phyloP scores from a whole-genome alignment of 2,113 vertebrate genomes.

The Atractosteus spatula region DNA sequence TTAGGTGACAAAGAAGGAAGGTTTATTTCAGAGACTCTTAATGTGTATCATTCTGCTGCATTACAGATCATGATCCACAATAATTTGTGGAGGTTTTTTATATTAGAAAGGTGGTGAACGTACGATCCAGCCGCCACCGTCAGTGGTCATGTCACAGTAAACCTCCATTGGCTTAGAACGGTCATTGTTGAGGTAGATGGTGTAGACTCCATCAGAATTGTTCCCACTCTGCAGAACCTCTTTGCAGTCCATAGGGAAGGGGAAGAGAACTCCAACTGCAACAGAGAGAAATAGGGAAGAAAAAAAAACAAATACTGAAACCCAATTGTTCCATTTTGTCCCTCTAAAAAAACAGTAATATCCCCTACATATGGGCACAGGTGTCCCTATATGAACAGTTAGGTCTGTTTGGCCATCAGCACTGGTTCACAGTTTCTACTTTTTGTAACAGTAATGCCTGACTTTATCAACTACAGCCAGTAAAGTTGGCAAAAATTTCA shows the following conservation, averaged over 20 bases:
- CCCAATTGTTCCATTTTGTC: no score
- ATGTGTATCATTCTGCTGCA: not conserved
- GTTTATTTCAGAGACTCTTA: not conserved
- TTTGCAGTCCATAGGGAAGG: conserved; percentile 73
- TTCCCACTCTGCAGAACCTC: conserved; percentile 74
- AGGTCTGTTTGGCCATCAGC: no score
- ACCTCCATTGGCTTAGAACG: conserved; percentile 62
- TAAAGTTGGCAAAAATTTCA: no score
- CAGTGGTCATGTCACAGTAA: conserved; percentile 83
- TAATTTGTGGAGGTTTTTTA: not conserved
- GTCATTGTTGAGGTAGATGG: conserved; percentile 67
- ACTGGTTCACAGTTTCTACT: no score
- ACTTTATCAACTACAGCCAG: no score
- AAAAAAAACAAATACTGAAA: no score
- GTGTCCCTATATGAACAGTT: no score
- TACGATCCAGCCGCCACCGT: conserved; percentile 82
- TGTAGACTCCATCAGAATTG: conserved; percentile 62
- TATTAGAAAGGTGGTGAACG: conserved; percentile 29
- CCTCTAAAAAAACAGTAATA: no score
- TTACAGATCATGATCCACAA: rapidly evolving
- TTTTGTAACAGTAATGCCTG: no score
- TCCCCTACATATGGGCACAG: no score
- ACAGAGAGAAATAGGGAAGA: not conserved
- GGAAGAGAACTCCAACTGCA: conserved; percentile 61
- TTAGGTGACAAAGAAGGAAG: conserved; percentile 2